Conservation (phyloP, 2,113 vertebrate genomes). For the Columba janthina region DNA sequence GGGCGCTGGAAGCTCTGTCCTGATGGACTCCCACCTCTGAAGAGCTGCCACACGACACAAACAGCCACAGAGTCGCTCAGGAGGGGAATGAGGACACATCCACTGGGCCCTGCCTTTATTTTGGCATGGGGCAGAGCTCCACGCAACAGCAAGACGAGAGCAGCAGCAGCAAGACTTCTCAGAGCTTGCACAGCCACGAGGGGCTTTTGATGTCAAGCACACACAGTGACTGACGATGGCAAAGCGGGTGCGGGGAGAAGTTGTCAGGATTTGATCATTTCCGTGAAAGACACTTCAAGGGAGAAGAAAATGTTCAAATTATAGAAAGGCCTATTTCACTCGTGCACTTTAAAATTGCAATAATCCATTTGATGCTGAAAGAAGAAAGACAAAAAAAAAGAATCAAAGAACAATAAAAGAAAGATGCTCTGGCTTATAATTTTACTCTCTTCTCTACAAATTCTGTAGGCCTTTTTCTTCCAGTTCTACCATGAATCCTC, state of each 20-base stretch:
- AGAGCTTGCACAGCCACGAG: neutral
- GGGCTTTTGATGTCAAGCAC: neutral
- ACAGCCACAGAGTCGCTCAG: neutral
- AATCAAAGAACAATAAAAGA: neutral
- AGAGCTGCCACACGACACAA: fast-evolving
- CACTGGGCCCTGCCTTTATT: neutral
- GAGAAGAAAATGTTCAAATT: slow-evolving; percentile 10
- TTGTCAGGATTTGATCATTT: slow-evolving; percentile 33
- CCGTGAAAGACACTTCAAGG: slow-evolving; percentile 34
- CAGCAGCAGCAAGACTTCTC: neutral
- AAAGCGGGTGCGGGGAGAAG: neutral
- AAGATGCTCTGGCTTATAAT: neutral
- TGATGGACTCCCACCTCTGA: neutral
- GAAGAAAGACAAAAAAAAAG: neutral
- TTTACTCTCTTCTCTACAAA: neutral
- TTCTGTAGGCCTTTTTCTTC: neutral
- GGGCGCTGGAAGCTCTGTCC: neutral
- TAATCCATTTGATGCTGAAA: slow-evolving; percentile 25
- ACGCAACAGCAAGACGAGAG: neutral
- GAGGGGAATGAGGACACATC: neutral
- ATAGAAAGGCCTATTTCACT: slow-evolving; percentile 3
- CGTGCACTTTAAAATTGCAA: neutral
- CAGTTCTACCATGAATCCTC: neutral
- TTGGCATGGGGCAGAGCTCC: neutral
- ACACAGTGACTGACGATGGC: neutral